Conservation (phyloP, 1,140 invertebrate species). For the Diorhabda elongata region DNA sequence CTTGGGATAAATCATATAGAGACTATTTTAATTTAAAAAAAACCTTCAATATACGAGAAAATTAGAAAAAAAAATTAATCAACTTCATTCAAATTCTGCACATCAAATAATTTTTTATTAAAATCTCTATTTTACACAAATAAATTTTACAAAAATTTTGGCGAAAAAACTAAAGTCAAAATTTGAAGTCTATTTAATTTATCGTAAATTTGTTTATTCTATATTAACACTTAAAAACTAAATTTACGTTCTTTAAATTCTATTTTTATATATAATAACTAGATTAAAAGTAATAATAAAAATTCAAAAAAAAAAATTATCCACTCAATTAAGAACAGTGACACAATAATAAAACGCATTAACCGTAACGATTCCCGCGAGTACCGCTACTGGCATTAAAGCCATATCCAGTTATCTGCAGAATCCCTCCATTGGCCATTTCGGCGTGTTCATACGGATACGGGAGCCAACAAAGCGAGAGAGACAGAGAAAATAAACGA, state of each 20-base stretch:
- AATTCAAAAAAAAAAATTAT: neutral
- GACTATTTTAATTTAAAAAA: too few species aligned
- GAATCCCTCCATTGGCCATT: conserved; percentile 18
- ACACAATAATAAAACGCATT: too few species aligned
- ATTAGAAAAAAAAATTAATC: too few species aligned
- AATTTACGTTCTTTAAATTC: neutral
- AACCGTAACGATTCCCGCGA: neutral
- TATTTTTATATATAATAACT: too few species aligned
- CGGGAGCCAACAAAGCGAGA: neutral
- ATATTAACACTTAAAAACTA: neutral
- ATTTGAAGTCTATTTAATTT: too few species aligned
- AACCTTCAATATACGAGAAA: too few species aligned
- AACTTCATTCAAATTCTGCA: too few species aligned
- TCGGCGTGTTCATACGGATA: conserved; percentile 5
- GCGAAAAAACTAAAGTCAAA: too few species aligned
- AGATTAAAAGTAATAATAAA: neutral
- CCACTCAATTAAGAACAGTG: neutral
- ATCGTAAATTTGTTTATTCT: neutral
- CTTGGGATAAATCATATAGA: too few species aligned
- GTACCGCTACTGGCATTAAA: conserved; percentile 9
- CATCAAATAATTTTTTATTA: too few species aligned
- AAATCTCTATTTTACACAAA: too few species aligned
- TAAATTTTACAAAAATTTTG: too few species aligned
- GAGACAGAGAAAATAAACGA: neutral
- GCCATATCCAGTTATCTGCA: conserved; percentile 12